Percentiles rank a stretch among this genome's conserved stretches.
phyloP scores from a whole-genome alignment of 2,888 invertebrate genomes.

The Dryadula phaetusa region DNA sequence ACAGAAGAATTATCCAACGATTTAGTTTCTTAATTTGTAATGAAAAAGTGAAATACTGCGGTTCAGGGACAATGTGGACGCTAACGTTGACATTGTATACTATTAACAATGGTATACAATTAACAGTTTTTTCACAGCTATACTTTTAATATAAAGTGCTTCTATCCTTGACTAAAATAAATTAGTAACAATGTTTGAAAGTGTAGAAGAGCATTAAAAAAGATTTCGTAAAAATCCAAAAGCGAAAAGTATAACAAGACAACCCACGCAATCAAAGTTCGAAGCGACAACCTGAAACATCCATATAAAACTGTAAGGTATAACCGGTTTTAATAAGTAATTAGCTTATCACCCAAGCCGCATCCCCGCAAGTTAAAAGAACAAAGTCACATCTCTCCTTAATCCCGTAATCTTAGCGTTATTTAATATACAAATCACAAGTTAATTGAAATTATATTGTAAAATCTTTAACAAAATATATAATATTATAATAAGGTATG shows the following conservation, averaged over 20 bases:
- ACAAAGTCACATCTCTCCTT: conserved; percentile 56
- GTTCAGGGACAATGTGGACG: conserved; percentile 78
- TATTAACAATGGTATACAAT: too few relatives aligned
- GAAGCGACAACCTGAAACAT: neutral
- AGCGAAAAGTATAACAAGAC: too few relatives aligned
- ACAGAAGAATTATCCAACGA: too few relatives aligned
- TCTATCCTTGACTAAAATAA: too few relatives aligned
- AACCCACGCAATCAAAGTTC: too few relatives aligned
- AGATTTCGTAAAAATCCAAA: too few relatives aligned
- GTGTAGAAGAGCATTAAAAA: too few relatives aligned
- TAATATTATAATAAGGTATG: too few relatives aligned
- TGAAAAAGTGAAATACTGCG: conserved; percentile 82
- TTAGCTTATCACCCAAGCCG: conserved; percentile 74
- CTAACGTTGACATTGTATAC: conserved; percentile 45
- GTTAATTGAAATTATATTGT: neutral
- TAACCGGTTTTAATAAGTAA: conserved; percentile 64
- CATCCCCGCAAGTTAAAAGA: conserved; percentile 63
- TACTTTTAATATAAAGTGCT: too few relatives aligned
- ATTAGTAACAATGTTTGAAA: too few relatives aligned
- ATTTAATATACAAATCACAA: conserved; percentile 69
- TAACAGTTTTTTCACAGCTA: too few relatives aligned
- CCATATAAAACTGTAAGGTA: neutral
- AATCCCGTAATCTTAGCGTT: conserved; percentile 72
- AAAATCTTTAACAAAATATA: neutral
- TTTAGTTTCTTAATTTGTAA: conserved; percentile 76